Percentiles rank a stretch among this genome's conserved stretches.
Evolutionary conservation across 2,888 invertebrate genomes (phyloP).

Genomic region (Latheticus oryzae): DNA sequence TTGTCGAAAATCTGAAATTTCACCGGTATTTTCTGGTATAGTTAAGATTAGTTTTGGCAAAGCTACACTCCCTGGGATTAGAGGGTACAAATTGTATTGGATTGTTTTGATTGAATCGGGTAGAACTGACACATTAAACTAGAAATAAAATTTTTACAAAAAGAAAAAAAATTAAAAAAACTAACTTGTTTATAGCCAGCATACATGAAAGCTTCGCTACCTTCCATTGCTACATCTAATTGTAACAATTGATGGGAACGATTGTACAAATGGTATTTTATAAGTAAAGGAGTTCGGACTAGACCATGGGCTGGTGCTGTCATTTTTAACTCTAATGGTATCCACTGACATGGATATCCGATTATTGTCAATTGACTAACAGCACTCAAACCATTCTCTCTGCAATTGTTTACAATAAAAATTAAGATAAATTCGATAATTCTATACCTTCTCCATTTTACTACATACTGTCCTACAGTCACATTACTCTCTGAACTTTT

Average conservation of each 20-base stretch:
- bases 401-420: conserved; percentile 35
- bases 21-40: conserved; percentile 64
- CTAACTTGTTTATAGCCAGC: conserved; percentile 93
- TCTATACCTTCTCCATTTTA: conserved; percentile 70
- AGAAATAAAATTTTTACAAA: conserved; percentile 45
- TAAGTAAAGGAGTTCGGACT: conserved; percentile 77
- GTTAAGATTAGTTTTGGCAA: conserved; percentile 73
- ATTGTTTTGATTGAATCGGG: conserved; percentile 73
- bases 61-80: conserved; percentile 79
- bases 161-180: too few species aligned
- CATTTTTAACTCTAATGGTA: conserved; percentile 72
- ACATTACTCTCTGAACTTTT: conserved; percentile 65
- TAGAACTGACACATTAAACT: conserved; percentile 69
- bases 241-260: conserved; percentile 78
- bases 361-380: conserved; percentile 56
- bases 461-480: conserved; percentile 68
- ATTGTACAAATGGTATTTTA: conserved; percentile 79
- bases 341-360: conserved; percentile 71
- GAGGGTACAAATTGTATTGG: conserved; percentile 83
- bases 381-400: conserved; percentile 55
- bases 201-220: conserved; percentile 93
- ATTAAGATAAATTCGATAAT: not conserved
- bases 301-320: conserved; percentile 80
- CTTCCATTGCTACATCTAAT: conserved; percentile 80
- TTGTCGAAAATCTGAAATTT: conserved; percentile 63